A percentile compares a stretch with the other conserved stretches of the same genome.
Evolutionary conservation across 2,113 vertebrate species (phyloP).

Genomic region (Prionailurus viverrinus): DNA sequence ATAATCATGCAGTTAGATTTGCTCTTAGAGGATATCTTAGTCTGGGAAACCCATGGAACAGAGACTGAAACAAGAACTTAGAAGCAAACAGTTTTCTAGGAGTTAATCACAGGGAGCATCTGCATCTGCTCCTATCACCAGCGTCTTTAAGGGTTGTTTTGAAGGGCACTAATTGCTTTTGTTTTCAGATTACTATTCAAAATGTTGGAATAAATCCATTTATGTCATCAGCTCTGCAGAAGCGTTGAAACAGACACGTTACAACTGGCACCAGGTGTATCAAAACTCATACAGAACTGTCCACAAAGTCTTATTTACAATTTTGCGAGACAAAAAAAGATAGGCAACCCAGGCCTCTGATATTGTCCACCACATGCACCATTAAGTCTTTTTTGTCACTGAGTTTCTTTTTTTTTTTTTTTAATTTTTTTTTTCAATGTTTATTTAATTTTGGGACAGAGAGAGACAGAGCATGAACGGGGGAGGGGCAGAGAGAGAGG

Average conservation of each 20-base stretch:
- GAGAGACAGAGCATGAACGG: no score
- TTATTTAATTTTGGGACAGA: no score
- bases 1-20: background rate
- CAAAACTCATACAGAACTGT: background rate
- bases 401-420: background rate
- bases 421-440: no score
- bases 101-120: background rate
- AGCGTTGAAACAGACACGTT: background rate
- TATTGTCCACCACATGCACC: fast-evolving
- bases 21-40: background rate
- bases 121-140: background rate
- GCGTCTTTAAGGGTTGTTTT: background rate
- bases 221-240: background rate
- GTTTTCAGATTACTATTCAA: background rate
- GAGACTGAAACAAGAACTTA: background rate
- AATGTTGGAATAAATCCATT: background rate
- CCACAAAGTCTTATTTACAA: background rate
- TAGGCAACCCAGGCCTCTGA: background rate
- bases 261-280: background rate
- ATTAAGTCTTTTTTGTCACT: background rate
- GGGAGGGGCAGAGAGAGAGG: no score
- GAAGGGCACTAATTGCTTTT: background rate
- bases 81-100: background rate
- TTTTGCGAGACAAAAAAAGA: background rate
- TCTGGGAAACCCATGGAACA: background rate